These are phyloP conservation scores for Orthonevra nobilis DNA, from an alignment of 2,888 invertebrate genomes.

Conservation along the genomic window DNA sequence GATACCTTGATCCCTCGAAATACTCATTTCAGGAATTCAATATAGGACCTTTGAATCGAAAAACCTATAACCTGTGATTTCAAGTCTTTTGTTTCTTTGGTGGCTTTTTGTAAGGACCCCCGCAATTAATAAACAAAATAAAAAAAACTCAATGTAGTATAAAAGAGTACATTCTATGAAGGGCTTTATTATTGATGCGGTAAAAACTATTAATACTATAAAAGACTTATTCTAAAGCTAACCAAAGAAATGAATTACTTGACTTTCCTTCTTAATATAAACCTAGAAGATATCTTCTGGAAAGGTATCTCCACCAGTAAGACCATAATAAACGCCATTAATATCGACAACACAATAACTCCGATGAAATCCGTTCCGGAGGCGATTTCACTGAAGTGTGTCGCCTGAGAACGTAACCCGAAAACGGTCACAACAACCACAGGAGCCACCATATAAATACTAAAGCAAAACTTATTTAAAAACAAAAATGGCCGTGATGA, in stretches of 20 bases:
- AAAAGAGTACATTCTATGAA: too few species aligned
- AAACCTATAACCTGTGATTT: too few species aligned
- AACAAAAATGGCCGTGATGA: slow-evolving; percentile 73
- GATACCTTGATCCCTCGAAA: too few species aligned
- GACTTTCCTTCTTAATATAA: slow-evolving; percentile 51
- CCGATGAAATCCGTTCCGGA: slow-evolving; percentile 73
- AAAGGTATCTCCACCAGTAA: slow-evolving; percentile 74
- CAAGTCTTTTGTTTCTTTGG: too few species aligned
- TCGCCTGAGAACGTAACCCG: slow-evolving; percentile 73
- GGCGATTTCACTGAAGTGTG: slow-evolving; percentile 74
- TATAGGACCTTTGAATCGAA: too few species aligned
- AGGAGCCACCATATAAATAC: slow-evolving; percentile 76
- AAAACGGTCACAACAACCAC: slow-evolving; percentile 73
- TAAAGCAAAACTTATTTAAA: slow-evolving; percentile 75
- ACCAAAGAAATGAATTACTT: neutral
- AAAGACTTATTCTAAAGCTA: neutral
- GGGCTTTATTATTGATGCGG: too few species aligned
- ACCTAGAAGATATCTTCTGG: slow-evolving; percentile 72
- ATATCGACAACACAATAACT: slow-evolving; percentile 71
- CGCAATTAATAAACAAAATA: too few species aligned
- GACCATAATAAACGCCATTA: slow-evolving; percentile 71
- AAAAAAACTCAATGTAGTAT: too few species aligned
- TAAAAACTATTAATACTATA: neutral
- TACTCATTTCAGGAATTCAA: too few species aligned
- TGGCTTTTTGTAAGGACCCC: too few species aligned